Percentiles rank a stretch among this genome's conserved stretches.
These are phyloP conservation scores for Macrosoma leucophasiata DNA, from an alignment of 2,888 invertebrate species.

Conservation along the genomic window DNA sequence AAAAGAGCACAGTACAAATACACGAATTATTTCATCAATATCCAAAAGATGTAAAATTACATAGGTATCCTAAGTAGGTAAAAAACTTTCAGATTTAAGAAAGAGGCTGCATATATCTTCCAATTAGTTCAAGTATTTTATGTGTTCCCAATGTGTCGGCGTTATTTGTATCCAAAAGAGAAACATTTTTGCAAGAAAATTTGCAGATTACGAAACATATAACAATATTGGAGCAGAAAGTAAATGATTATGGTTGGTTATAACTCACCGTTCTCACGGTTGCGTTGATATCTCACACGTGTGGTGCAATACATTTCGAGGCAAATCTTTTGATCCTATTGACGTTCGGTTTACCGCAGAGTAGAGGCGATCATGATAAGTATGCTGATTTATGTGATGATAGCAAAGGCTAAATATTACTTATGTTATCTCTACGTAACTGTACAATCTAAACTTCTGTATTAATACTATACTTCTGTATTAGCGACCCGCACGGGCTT, in stretches of 20 bases:
- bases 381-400: slow-evolving; percentile 33
- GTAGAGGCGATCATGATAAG: slow-evolving; percentile 15
- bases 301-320: slow-evolving; percentile 32
- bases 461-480: too few species aligned
- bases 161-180: slow-evolving; percentile 21
- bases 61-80: too few species aligned
- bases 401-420: slow-evolving; percentile 18
- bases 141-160: slow-evolving; percentile 21
- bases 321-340: slow-evolving; percentile 43
- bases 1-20: too few species aligned
- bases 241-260: slow-evolving; percentile 37
- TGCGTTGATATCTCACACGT: slow-evolving; percentile 37
- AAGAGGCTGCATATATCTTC: not conserved
- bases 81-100: too few species aligned
- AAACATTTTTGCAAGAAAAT: slow-evolving; percentile 26
- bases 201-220: slow-evolving; percentile 35
- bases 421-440: too few species aligned
- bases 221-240: slow-evolving; percentile 37
- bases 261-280: slow-evolving; percentile 36
- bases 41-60: too few species aligned
- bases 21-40: too few species aligned
- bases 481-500: too few species aligned
- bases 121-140: slow-evolving; percentile 8
- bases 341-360: slow-evolving; percentile 28
- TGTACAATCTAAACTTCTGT: too few species aligned